A percentile compares a stretch with the other conserved stretches of the same genome.
These are phyloP conservation scores for Macquaria ambigua DNA, from an alignment of 2,113 vertebrate species.

Conservation along the genomic window DNA sequence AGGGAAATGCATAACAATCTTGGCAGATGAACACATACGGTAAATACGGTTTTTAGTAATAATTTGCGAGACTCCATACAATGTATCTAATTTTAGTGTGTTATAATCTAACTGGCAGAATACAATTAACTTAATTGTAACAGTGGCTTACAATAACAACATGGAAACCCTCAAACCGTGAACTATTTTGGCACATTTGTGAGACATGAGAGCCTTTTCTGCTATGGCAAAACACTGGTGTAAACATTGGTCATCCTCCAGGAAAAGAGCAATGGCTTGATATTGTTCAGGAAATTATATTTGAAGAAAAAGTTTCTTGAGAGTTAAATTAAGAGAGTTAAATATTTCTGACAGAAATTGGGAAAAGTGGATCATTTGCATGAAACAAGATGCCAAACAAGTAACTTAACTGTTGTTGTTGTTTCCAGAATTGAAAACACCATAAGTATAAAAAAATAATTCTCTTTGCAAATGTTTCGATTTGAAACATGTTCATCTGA, in stretches of 20 bases:
- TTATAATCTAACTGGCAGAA: constrained; percentile 43
- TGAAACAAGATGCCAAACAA: not conserved
- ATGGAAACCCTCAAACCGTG: not conserved
- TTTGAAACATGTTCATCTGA: not conserved
- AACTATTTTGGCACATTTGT: not conserved
- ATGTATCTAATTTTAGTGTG: constrained; percentile 50
- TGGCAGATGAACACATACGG: not conserved
- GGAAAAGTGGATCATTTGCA: not conserved
- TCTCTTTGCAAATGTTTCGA: not conserved
- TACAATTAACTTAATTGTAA: constrained; percentile 52
- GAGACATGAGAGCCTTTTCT: not conserved
- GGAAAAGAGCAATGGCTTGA: not conserved
- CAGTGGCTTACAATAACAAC: not conserved
- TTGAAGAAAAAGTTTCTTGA: not conserved
- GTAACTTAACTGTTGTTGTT: not conserved
- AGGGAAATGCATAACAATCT: constrained; percentile 6
- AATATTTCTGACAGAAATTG: not conserved
- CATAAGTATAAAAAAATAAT: not conserved
- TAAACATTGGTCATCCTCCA: not conserved
- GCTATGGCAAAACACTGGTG: not conserved
- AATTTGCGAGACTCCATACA: constrained; percentile 44
- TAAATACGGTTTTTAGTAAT: not conserved
- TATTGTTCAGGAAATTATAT: not conserved
- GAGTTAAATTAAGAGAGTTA: no score
- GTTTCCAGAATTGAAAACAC: constrained; percentile 10